phyloP scores from a whole-genome alignment of 2,888 invertebrate species.

The Leptura quadrifasciata region DNA sequence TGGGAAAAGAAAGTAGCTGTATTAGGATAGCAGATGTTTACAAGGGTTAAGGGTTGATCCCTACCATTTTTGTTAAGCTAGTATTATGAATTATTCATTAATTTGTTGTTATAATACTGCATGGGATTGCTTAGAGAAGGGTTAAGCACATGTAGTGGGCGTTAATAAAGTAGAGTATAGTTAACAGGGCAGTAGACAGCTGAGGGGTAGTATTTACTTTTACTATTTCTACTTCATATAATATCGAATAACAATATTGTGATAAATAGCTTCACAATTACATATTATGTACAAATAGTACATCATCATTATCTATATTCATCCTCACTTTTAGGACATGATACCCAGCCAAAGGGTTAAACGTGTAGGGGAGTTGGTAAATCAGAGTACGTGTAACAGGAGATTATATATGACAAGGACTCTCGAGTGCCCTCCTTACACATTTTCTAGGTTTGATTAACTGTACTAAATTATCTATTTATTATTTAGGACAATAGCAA shows the following conservation, averaged over 20 bases:
- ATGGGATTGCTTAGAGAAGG: not conserved
- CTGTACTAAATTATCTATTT: not conserved
- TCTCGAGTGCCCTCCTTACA: not conserved
- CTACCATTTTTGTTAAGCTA: not conserved
- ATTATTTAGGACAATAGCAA: not conserved
- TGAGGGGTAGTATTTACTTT: not conserved
- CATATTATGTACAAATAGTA: not conserved
- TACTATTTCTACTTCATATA: not conserved
- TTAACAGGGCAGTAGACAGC: constrained; percentile 13
- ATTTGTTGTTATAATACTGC: not conserved
- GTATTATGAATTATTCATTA: not conserved
- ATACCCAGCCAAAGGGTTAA: constrained; percentile 26
- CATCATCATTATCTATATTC: not conserved
- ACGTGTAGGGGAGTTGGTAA: constrained; percentile 31
- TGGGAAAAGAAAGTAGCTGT: not conserved
- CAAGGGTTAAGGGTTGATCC: not conserved
- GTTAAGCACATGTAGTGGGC: not conserved
- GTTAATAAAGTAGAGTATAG: not conserved
- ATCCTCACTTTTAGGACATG: not conserved
- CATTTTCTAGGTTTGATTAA: not conserved
- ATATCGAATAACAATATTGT: not conserved
- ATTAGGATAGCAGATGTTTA: constrained; percentile 3
- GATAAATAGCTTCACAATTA: not conserved
- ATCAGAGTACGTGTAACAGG: constrained; percentile 28
- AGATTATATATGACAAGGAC: not conserved